These are phyloP conservation scores for Chaetorhynchus papuensis DNA, from an alignment of 2,113 vertebrate species.

Conservation along the genomic window DNA sequence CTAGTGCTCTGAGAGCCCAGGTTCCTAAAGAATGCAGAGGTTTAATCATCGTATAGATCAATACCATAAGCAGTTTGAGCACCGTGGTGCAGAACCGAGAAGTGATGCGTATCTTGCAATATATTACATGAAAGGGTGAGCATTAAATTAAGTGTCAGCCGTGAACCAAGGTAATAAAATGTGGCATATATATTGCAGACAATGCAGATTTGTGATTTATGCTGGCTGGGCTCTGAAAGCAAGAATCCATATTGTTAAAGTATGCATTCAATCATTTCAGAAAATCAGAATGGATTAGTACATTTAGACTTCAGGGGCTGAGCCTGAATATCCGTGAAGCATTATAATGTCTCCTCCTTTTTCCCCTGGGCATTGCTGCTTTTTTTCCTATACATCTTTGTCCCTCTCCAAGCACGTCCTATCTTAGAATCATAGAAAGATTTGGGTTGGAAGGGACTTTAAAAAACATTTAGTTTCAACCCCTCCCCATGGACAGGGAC, in stretches of 20 bases:
- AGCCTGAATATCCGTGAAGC: not conserved
- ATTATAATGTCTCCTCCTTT: not conserved
- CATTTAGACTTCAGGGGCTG: not conserved
- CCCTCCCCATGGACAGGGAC: not conserved
- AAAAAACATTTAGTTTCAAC: not conserved
- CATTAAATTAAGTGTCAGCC: not conserved
- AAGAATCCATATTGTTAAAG: not conserved
- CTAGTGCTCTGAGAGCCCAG: slow-evolving; percentile 37
- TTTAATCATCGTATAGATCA: not conserved
- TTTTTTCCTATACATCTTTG: not conserved
- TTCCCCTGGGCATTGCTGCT: not conserved
- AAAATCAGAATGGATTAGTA: not conserved
- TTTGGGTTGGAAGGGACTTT: not conserved
- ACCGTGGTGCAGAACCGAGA: not conserved
- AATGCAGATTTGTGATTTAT: not conserved
- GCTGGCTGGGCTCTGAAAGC: not conserved
- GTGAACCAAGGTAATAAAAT: not conserved
- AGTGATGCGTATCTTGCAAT: not conserved
- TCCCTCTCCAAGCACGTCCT: not conserved
- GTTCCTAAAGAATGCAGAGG: not conserved
- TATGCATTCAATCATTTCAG: not conserved
- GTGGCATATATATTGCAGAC: not conserved
- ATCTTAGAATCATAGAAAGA: not conserved
- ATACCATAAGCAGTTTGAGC: not conserved
- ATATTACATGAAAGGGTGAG: not conserved